Percentiles rank a stretch among this genome's conserved stretches.
Conservation (phyloP, 2,113 vertebrate genomes). For the Gnathonemus echidnorhynchus region DNA sequence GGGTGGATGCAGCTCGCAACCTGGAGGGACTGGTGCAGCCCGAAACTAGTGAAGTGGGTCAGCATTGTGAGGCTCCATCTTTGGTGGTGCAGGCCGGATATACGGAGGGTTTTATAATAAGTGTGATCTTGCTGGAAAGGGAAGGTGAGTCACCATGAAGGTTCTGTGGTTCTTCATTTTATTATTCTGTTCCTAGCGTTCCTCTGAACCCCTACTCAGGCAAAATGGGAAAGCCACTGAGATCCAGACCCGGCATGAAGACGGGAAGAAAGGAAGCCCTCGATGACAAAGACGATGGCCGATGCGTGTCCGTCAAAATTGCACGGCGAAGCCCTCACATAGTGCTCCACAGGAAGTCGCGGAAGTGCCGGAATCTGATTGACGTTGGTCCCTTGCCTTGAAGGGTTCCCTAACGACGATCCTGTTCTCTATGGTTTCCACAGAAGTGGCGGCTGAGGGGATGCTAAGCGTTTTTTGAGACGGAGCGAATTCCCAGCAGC, state of each 20-base stretch:
- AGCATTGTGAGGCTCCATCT: neutral
- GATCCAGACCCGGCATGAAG: neutral
- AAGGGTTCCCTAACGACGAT: neutral
- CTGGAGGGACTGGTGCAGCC: neutral
- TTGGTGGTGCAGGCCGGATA: neutral
- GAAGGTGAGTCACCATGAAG: neutral
- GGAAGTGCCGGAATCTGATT: neutral
- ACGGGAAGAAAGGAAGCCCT: neutral
- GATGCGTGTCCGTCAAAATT: neutral
- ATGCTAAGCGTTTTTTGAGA: neutral
- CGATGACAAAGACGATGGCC: neutral
- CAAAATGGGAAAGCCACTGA: neutral
- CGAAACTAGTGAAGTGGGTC: neutral
- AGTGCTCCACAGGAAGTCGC: neutral
- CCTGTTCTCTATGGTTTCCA: neutral
- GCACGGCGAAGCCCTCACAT: neutral
- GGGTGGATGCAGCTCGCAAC: neutral
- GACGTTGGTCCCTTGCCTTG: neutral
- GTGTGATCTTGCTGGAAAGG: conserved; percentile 3
- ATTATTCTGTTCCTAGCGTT: neutral
- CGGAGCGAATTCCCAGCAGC: neutral
- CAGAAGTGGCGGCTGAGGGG: neutral
- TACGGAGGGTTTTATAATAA: neutral
- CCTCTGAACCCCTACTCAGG: neutral
- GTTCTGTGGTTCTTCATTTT: neutral